phyloP scores from a whole-genome alignment of 2,888 invertebrate species.

The Tryphoninae sp. region DNA sequence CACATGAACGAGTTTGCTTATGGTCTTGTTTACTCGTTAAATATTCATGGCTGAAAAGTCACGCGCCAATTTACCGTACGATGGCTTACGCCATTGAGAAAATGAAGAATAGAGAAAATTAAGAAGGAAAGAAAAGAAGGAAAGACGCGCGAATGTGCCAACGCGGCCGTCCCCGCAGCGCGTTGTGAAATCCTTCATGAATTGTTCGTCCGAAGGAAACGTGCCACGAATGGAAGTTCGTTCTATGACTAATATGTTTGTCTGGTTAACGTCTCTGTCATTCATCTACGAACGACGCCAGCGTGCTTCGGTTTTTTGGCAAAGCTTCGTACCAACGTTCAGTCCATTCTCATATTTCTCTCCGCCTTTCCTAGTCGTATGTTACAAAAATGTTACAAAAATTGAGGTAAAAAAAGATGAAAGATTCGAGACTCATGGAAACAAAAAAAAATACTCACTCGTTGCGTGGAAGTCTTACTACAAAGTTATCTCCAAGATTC shows the following conservation, averaged over 20 bases:
- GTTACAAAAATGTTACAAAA: neutral
- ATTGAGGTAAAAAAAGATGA: neutral
- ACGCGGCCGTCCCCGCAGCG: constrained; percentile 18
- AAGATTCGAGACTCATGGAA: neutral
- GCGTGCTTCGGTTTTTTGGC: constrained; percentile 1
- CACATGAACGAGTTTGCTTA: neutral
- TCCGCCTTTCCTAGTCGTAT: neutral
- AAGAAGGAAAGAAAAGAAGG: neutral
- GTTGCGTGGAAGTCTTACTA: constrained; percentile 63
- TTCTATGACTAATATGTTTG: constrained; percentile 21
- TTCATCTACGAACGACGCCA: neutral
- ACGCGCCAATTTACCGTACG: constrained; percentile 3
- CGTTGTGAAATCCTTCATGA: constrained; percentile 18
- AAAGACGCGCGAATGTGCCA: neutral
- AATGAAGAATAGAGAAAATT: neutral
- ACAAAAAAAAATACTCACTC: constrained; percentile 70
- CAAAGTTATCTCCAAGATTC: constrained; percentile 72
- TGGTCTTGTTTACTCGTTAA: neutral
- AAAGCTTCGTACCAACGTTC: neutral
- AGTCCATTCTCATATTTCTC: neutral
- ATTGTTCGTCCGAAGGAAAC: neutral
- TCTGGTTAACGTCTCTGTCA: constrained; percentile 16
- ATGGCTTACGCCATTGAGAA: constrained; percentile 1
- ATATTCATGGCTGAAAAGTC: neutral
- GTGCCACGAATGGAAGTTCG: neutral